Evolutionary conservation across 1,140 invertebrate genomes (phyloP), one percentile per base, ranked within the genome.

Genomic region (Achatina immaculata): DNA sequence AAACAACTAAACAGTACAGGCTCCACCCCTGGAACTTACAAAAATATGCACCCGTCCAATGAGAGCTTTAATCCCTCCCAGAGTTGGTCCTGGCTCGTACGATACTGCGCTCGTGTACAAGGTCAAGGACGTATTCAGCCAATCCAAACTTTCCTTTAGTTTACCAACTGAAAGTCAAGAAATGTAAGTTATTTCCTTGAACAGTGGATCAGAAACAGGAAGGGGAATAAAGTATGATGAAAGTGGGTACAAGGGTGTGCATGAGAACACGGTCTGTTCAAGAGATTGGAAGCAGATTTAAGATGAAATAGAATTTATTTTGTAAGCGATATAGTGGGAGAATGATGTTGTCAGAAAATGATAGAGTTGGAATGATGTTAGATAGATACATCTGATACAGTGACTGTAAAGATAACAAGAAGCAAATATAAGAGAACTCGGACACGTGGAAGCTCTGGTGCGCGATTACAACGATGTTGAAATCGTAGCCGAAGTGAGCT

Each of bases 131-230:
- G 42, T 28, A 40, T 73, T 73, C 28, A 73, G 71, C 73, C 73
- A 75, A 6, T 75, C 73, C 43, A 75, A 16, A 42, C 73, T 75
- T 16, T 31, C 48, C 24, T 75, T 75, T 3, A 75, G 48, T 40
- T 58, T 51, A 19, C 71, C 43, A 3, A 11, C 71, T 73, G 71
- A 43, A n/a, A 45, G 38, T n/a, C n/a, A n/a, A n/a, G n/a, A n/a
- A 34, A 16, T n/a, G n/a, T n/a, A n/a, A n/a, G n/a, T n/a, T 55
- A 55, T 55, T n/a, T 55, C 51, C n/a, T 16, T n/a, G 14, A n/a
- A 55, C 14, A n/a, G 14, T 55, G n/a, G n/a, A 55, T n/a, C 51
- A 55, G 51, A 55, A n/a, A 55, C 14, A 55, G 51, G n/a, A n/a
- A 55, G 51, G n/a, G 51, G n/a, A n/a, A 55, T 14, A 55, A n/a